Evolutionary conservation across 2,113 vertebrate species (phyloP).

Genomic region (Shinisaurus crocodilurus): DNA sequence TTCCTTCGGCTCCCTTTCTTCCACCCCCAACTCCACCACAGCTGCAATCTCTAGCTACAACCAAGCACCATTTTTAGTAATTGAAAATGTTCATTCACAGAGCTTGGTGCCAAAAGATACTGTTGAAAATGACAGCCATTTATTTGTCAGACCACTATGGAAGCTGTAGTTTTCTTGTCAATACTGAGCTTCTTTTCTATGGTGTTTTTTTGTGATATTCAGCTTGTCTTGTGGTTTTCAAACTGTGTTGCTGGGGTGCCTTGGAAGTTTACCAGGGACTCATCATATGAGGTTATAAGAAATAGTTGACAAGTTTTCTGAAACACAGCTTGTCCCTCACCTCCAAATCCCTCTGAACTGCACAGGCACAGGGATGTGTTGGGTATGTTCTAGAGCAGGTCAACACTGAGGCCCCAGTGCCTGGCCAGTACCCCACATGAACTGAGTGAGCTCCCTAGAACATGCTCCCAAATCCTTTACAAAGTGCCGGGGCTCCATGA

Average conservation of each 20-base stretch:
- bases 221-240: neutral
- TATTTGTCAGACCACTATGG: slow-evolving; percentile 44
- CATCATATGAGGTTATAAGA: neutral
- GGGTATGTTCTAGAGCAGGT: neutral
- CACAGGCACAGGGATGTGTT: neutral
- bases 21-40: neutral
- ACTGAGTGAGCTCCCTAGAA: neutral
- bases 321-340: neutral
- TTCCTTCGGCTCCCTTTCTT: slow-evolving; percentile 16
- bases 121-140: slow-evolving; percentile 48
- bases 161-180: slow-evolving; percentile 53
- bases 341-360: neutral
- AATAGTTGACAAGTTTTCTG: neutral
- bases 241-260: neutral
- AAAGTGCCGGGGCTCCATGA: neutral
- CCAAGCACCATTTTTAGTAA: slow-evolving; percentile 35
- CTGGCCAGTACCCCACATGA: neutral
- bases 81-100: slow-evolving; percentile 38
- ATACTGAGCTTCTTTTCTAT: slow-evolving; percentile 21
- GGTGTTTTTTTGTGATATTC: neutral
- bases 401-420: neutral
- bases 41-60: slow-evolving; percentile 27
- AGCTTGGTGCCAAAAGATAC: accelerated
- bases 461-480: neutral
- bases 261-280: neutral